A percentile compares a stretch with the other conserved stretches of the same genome.
phyloP scores from a whole-genome alignment of 2,797 vertebrate genomes.

The Falco rusticolus region DNA sequence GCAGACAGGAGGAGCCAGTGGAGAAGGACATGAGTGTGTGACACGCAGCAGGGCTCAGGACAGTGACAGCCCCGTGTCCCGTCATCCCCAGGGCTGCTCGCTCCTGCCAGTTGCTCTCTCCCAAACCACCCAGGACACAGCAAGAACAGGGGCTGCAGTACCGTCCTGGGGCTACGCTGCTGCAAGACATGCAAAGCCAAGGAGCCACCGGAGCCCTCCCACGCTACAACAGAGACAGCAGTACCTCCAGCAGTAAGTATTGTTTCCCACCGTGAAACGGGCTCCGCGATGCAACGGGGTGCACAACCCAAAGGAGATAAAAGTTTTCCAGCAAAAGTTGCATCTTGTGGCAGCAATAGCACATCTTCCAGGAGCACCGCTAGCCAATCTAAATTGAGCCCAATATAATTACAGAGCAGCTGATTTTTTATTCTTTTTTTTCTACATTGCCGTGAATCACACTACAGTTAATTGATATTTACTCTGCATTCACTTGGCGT shows the following conservation, averaged over 20 bases:
- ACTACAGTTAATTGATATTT: constrained; percentile 34
- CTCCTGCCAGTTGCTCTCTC: not conserved
- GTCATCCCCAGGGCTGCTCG: not conserved
- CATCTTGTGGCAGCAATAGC: not conserved
- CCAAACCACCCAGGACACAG: not conserved
- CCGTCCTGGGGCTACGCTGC: not conserved
- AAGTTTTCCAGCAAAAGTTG: not conserved
- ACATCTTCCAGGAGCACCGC: not conserved
- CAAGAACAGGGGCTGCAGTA: not conserved
- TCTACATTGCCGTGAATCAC: constrained; percentile 1
- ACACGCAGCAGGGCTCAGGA: not conserved
- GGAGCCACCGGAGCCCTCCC: not conserved
- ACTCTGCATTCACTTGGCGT: not conserved
- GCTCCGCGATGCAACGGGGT: not conserved
- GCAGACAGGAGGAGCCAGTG: not conserved
- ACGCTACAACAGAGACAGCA: not conserved
- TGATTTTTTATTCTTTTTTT: not conserved
- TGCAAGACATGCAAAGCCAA: not conserved
- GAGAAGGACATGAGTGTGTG: not conserved
- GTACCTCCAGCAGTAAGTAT: not conserved
- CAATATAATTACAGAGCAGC: constrained; percentile 22
- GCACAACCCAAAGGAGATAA: not conserved
- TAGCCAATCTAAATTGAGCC: constrained; percentile 16
- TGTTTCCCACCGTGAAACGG: not conserved
- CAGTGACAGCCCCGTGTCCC: not conserved